Percentiles rank a stretch among this genome's conserved stretches.
phyloP scores from a whole-genome alignment of 2,888 invertebrate species.

The Nezara viridula region DNA sequence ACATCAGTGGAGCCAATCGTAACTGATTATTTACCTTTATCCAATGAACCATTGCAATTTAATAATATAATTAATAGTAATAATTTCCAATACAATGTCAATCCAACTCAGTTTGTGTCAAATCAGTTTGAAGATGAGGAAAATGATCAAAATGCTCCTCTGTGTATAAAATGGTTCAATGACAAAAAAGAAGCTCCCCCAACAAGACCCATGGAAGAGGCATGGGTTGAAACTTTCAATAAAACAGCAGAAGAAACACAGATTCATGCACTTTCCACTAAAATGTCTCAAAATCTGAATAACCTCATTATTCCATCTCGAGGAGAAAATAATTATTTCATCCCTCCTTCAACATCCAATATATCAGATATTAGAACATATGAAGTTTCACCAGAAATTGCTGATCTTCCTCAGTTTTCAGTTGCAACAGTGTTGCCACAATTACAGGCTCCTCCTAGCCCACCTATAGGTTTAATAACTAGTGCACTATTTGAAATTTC shows the following conservation, averaged over 20 bases:
- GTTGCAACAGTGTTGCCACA: background rate
- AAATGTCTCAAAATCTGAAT: background rate
- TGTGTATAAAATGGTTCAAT: conserved; percentile 42
- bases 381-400: conserved; percentile 7
- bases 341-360: background rate
- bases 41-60: conserved; percentile 40
- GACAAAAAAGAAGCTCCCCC: conserved; percentile 43
- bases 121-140: background rate
- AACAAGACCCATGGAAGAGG: conserved; percentile 7
- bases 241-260: background rate
- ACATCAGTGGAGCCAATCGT: background rate
- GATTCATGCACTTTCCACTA: no score
- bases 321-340: background rate
- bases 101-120: background rate
- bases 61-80: background rate
- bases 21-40: conserved; percentile 42
- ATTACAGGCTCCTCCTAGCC: conserved; percentile 15
- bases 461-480: background rate
- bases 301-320: background rate
- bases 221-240: conserved; percentile 21
- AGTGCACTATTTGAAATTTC: conserved; percentile 16
- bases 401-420: conserved; percentile 39
- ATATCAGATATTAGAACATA: background rate
- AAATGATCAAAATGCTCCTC: background rate
- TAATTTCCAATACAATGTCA: background rate